Evolutionary conservation across 2,888 invertebrate genomes (phyloP), one percentile per base, ranked within the genome.

Genomic region (Pecten maximus): DNA sequence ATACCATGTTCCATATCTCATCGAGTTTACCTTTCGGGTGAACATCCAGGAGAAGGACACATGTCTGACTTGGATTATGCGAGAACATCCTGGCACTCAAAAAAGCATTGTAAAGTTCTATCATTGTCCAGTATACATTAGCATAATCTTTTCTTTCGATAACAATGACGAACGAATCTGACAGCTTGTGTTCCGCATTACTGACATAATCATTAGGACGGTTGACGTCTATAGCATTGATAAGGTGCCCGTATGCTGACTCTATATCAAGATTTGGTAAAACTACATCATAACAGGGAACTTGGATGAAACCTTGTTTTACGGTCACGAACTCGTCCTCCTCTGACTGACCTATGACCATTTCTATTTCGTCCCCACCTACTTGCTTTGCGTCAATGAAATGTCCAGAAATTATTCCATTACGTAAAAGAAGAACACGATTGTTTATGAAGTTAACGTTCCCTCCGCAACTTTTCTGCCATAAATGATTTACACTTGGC

Each of bases 111-210:
- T 89, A 89, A 19, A 89, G 40, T 44, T 89, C 89, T 15, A 89
- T 40, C 40, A 89, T 87, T 15, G 89, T 89, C 89, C 89, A 89
- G 86, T 89, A 89, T 19, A 89, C 44, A 35, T 89, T 89, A 8
- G 89, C 89, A 86, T 89, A 89, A 48, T 89, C 89, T 40, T 40
- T 40, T 23, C 89, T 74, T 23, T 44, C 40, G 23, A 89, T 40
- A 28, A 35, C 86, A 10, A 89, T 74, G 28, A 2, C 74, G 28
- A 74, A 74, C 74, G 28, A 15, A 12, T 74, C 28, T 0, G 23
- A 10, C 10, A 4, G 35, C 1, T 15, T 28, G 2, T 35, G 74
- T 6, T 35, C 28, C 1, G 74, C 35, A 35, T 6, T 74, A 0
- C 10, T 35, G 35, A 0, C 10, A 35, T 74, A 74, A 23, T 74